Evolutionary conservation across 2,888 invertebrate species (phyloP), one percentile per base, ranked within the genome.

Genomic region (Heliconius erato): DNA sequence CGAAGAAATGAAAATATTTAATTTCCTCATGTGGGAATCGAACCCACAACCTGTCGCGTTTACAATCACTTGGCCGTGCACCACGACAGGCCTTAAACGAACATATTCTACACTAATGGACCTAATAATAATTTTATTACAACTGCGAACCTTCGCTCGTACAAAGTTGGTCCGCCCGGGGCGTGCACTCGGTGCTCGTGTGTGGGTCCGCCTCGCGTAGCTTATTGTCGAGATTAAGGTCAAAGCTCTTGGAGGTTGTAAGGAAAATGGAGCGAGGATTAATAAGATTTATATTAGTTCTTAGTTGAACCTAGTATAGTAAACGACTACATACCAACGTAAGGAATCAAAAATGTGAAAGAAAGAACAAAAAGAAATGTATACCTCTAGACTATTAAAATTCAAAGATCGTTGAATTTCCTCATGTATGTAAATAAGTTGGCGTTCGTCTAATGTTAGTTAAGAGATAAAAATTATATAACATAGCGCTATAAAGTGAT

Each of bases 221-320:
- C 76, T 44, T 81, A 81, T 40, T 71, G 81, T 63, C 44, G 82
- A 84, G 72, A 79, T 82, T 83, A 82, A 84, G 82, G 83, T 80
- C 82, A 80, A 79, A 80, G 68, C 79, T 77, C 68, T 82, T 74
- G n/a, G 78, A 84, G 83, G 83, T 71, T 81, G 69, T 65, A 76
- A 32, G 44, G 65, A 63, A 71, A 72, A 26, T 78, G 19, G 71
- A 81, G 78, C 78, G 49, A 81, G 81, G 81, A 65, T 78, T 19
- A 26, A 54, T 54, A 74, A 35, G 59, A 76, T 59, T 74, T 28
- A 74, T 74, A 28, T 74, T 32, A 59, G 40, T 26, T 74, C 32
- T 26, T 59, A 76, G 14, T 63, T 76, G 3, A 59, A 35, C 63
- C 32, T 59, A 63, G 6, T 3, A 76, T 76, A 49, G 35, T 63